Conservation (phyloP, 2,113 vertebrate species). For the Talpa occidentalis region DNA sequence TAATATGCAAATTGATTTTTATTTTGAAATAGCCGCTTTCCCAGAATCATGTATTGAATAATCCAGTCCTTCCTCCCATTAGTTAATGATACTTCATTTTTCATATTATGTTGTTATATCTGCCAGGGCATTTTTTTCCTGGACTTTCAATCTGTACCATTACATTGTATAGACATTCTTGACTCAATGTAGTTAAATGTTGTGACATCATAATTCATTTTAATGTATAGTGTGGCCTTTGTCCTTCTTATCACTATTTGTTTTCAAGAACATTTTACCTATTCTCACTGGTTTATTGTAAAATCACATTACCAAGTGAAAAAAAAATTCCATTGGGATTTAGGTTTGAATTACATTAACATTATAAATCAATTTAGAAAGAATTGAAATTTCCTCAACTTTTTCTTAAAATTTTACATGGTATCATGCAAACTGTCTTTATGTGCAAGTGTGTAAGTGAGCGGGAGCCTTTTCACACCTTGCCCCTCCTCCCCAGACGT, state of each 20-base stretch:
- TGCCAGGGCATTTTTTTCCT: not conserved
- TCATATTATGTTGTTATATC: not conserved
- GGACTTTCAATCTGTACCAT: constrained; percentile 5
- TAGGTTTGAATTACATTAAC: constrained; percentile 53
- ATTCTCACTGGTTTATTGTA: constrained; percentile 30
- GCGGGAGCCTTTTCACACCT: not conserved
- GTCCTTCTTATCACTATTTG: not conserved
- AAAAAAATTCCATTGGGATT: constrained; percentile 28
- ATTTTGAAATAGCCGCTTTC: constrained; percentile 56
- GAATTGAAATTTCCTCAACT: constrained; percentile 18
- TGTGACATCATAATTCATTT: not conserved
- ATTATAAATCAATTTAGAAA: constrained; percentile 35
- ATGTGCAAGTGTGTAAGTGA: not conserved
- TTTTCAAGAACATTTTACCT: constrained; percentile 15
- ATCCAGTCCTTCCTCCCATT: not conserved
- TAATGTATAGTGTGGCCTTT: not conserved
- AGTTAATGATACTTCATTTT: constrained; percentile 52
- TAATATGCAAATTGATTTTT: constrained; percentile 63
- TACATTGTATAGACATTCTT: constrained; percentile 41
- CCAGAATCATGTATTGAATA: constrained; percentile 30
- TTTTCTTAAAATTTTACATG: constrained; percentile 70
- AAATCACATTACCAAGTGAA: constrained; percentile 28
- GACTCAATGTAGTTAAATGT: not conserved
- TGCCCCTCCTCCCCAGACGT: not conserved
- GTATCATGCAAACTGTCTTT: constrained; percentile 38